These are phyloP conservation scores for Enteromius trimaculatus DNA, from an alignment of 2,797 vertebrate species.

Conservation along the genomic window DNA sequence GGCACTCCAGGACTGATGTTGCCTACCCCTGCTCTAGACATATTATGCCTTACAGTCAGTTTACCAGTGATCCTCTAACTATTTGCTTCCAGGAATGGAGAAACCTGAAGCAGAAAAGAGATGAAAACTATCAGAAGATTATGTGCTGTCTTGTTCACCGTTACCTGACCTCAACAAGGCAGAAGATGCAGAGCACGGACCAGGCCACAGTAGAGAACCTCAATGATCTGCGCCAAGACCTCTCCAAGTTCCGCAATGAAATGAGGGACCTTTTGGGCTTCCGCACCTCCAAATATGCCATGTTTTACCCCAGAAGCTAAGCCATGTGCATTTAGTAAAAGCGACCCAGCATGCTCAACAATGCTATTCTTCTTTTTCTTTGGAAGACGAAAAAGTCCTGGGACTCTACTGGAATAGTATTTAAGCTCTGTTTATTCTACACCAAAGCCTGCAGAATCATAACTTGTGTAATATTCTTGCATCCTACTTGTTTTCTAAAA, in stretches of 20 bases:
- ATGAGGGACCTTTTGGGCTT: constrained; percentile 98
- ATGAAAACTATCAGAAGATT: constrained; percentile 98
- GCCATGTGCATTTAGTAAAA: constrained; percentile 41
- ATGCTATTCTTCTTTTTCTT: constrained; percentile 42
- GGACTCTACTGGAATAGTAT: constrained; percentile 65
- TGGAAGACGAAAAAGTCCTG: constrained; percentile 56
- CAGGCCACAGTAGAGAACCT: constrained; percentile 98
- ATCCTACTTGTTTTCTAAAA: constrained; percentile 75
- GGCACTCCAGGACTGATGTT: no score
- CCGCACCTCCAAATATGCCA: constrained; percentile 97
- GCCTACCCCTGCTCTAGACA: neutral
- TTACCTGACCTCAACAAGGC: constrained; percentile 94
- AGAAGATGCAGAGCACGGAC: constrained; percentile 98
- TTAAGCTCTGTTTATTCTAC: constrained; percentile 64
- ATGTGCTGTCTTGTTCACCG: constrained; percentile 99
- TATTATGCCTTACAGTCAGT: neutral
- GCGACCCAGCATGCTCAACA: constrained; percentile 73
- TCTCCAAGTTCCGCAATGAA: constrained; percentile 98
- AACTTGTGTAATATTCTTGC: constrained; percentile 69
- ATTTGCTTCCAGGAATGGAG: constrained; percentile 87
- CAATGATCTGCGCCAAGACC: constrained; percentile 94
- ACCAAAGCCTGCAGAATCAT: constrained; percentile 71
- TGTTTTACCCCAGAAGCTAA: constrained; percentile 98
- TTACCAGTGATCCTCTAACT: neutral
- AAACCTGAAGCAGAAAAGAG: constrained; percentile 94